Evolutionary conservation across 2,797 vertebrate genomes (phyloP), one percentile per base, ranked within the genome.

Genomic region (Remorina albescens): DNA sequence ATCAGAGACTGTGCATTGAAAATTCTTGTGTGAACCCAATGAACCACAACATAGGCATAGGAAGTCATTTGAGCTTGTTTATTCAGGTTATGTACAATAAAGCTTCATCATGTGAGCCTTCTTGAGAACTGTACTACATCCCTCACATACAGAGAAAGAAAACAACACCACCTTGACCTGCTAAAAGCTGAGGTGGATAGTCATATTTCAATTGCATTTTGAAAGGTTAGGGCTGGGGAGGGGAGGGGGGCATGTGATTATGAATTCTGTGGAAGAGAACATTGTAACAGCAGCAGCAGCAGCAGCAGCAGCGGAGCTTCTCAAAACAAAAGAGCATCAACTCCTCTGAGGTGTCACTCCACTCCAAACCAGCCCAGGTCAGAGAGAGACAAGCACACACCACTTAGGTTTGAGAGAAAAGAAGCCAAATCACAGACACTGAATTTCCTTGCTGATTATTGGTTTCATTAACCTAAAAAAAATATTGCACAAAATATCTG

Each of bases 41-140:
- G 64, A 81, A 88, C 21, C 49, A 80, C 55, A 67, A 65, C 50
- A 51, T 67, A 80, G 53, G 34, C 67, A 72, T 12, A 37, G 42
- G 32, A 75, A 65, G 44, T 85, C 47, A 81, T 85, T 88, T 86
- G 55, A 89, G 84, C 78, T 80, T 78, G 71, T 93, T 93, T 92
- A 93, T 94, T 94, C 68, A 89, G 73, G 80, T 84, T 92, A 92
- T 92, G 78, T 94, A 95, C 94, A 95, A 86, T 88, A 93, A 91
- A 89, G 88, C 87, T 88, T 91, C 81, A 87, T 86, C 73, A 93
- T 86, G 90, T 76, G 79, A 92, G 82, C 82, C 87, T 76, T 86
- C 67, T 88, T 46, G 26, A 87, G 78, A 89, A 86, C 32, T 26
- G 71, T 55, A 90, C 80, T 85, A 84, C 83, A 74, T 84, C 80